These are phyloP conservation scores for Phylloscopus collybita DNA, from an alignment of 2,797 vertebrate species.

Conservation along the genomic window DNA sequence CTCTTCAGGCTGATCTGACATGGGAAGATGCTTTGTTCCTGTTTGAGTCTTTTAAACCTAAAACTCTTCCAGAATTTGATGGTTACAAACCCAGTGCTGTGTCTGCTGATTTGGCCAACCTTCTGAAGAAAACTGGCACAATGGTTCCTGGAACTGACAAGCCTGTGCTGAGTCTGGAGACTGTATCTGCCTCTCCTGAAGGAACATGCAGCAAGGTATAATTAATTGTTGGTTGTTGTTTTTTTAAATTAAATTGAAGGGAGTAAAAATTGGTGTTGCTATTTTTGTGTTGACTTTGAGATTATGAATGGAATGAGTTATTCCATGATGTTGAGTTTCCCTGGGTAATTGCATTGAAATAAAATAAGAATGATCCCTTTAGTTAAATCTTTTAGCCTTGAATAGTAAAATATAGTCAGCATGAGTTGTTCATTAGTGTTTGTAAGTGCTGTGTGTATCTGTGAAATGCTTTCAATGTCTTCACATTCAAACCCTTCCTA, in stretches of 20 bases:
- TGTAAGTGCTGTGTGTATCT: not conserved
- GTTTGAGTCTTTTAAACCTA: constrained; percentile 98
- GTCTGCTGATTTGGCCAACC: constrained; percentile 95
- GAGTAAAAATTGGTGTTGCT: not conserved
- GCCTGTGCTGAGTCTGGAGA: constrained; percentile 87
- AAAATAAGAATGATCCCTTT: not conserved
- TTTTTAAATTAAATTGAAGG: not conserved
- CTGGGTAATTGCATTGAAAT: not conserved
- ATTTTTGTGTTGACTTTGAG: not conserved
- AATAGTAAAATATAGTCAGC: not conserved
- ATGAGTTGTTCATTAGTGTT: not conserved
- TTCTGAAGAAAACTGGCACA: constrained; percentile 88
- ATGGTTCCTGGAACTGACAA: constrained; percentile 87
- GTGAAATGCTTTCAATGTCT: no score
- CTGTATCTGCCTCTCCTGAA: constrained; percentile 92
- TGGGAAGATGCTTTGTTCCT: constrained; percentile 93
- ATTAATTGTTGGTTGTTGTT: not conserved
- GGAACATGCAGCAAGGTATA: constrained; percentile 86
- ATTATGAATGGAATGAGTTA: not conserved
- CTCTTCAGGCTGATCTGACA: constrained; percentile 88
- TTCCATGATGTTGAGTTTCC: not conserved
- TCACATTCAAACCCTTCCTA: no score
- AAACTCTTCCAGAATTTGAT: constrained; percentile 95
- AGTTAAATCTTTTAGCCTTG: not conserved
- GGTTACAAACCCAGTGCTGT: constrained; percentile 99